Evolutionary conservation across 2,888 invertebrate genomes (phyloP), one percentile per base, ranked within the genome.

Genomic region (Drosophila merina): DNA sequence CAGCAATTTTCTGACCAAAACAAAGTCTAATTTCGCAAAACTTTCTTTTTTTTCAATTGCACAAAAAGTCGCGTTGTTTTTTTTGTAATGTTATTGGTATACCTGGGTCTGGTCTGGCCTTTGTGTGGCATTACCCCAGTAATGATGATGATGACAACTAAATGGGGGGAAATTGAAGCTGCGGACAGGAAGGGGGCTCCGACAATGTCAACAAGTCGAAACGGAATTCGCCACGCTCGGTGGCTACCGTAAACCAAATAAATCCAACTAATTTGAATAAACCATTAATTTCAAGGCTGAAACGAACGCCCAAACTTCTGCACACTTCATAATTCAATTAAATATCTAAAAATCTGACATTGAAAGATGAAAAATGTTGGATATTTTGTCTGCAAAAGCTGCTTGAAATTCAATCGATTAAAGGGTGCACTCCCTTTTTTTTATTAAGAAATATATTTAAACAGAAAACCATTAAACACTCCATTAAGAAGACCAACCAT

Each of bases 41-140:
- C 77, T 81, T 81, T 77, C 72, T 77, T 85, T 82, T 77, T 82
- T 75, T 36, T 82, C 77, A 74, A 79, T 75, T 79, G 63, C 68
- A 36, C 45, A 55, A 63, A 71, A 63, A 71, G 31, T 25, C 10
- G 42, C 26, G 57, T 48, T 31, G 38, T 63, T 71, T 64, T 71
- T 45, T 40, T 28, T 63, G 62, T 62, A 28, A 28, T 28, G 28
- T 28, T 28, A 28, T 28, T 28, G 28, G 4, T 28, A 28, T 63
- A 20, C 25, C 36, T 47, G 14, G 33, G 28, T 45, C 36, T 51
- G 42, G 36, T 20, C 20, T 47, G 51, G 63, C 63, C 63, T 63
- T 63, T 63, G 63, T 45, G 25, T 12, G 12, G 64, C 52, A 28
- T 38, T 52, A 44, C 63, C 63, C 54, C 52, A 40, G 54, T 63